Evolutionary conservation across 2,888 invertebrate genomes (phyloP), one percentile per base, ranked within the genome.

Genomic region (Andrena hattorfiana): DNA sequence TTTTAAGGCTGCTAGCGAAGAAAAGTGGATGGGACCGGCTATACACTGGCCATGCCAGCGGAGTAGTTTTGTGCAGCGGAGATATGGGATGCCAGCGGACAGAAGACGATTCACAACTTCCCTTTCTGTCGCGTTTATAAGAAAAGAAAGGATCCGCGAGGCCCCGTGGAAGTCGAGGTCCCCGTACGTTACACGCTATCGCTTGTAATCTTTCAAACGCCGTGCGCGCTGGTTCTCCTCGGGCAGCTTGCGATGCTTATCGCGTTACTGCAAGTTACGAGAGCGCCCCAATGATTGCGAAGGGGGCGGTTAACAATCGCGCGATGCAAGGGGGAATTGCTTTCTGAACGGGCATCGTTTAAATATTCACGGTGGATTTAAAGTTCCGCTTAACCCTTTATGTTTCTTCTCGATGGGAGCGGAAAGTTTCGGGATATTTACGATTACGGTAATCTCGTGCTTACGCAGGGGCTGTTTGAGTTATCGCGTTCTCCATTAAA

Each of bases 11-110:
- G 59, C 76, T 62, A 78, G 56, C 42, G 23, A 69, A 63, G 75
- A 72, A 81, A 85, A 79, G 67, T 63, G 83, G 68, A 81, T 72
- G 74, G 32, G 64, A 68, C 72, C 79, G 63, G 54, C 54, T 76
- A 74, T 64, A 77, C 77, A 78, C 81, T 76, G 73, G 66, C 71
- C 56, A 75, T 86, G 83, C 87, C 87, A 87, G 77, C 77, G 64
- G 64, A 83, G 74, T 81, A 81, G 83, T 86, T 81, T 76, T 62
- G 74, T 64, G 64, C 42, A 73, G 71, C 70, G 67, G 77, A 81
- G 73, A 75, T 70, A 83, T 81, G 51, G 56, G 72, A 79, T 85
- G 79, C 83, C 54, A 69, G 59, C 67, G 86, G 85, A 85, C 81
- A 83, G 70, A 77, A 72, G 78, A 73, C 77, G 81, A 83, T 77